These are phyloP conservation scores for Nephrotoma guestfalica DNA, from an alignment of 2,888 invertebrate species.

Conservation along the genomic window DNA sequence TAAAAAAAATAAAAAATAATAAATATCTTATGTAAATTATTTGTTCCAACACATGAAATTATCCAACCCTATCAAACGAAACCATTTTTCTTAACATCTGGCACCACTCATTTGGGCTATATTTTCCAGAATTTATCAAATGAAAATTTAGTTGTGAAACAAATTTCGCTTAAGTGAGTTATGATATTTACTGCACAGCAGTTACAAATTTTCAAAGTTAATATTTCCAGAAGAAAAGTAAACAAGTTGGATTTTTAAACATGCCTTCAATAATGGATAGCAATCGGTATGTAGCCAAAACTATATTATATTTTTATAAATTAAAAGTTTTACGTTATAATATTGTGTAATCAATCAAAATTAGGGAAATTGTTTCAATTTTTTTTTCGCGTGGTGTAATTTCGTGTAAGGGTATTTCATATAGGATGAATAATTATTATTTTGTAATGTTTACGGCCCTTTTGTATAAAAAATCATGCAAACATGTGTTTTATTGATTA, in stretches of 20 bases:
- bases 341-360: neutral
- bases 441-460: neutral
- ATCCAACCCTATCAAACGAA: neutral
- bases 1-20: too few species aligned
- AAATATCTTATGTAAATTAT: too few species aligned
- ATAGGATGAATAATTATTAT: neutral
- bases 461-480: neutral
- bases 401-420: neutral
- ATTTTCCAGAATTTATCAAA: neutral
- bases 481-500: neutral
- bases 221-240: slow-evolving; percentile 1
- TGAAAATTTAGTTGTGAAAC: neutral
- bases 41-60: neutral
- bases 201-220: slow-evolving; percentile 2
- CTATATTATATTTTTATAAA: neutral
- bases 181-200: slow-evolving; percentile 3
- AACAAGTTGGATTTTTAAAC: slow-evolving; percentile 2
- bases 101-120: neutral
- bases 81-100: neutral
- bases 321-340: neutral
- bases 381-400: neutral
- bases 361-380: neutral
- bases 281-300: slow-evolving; percentile 1
- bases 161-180: neutral
- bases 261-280: slow-evolving; percentile 7